A percentile compares a stretch with the other conserved stretches of the same genome.
Conservation (phyloP, 64 coral and sea anemone species). For the Acropora tenuis region DNA sequence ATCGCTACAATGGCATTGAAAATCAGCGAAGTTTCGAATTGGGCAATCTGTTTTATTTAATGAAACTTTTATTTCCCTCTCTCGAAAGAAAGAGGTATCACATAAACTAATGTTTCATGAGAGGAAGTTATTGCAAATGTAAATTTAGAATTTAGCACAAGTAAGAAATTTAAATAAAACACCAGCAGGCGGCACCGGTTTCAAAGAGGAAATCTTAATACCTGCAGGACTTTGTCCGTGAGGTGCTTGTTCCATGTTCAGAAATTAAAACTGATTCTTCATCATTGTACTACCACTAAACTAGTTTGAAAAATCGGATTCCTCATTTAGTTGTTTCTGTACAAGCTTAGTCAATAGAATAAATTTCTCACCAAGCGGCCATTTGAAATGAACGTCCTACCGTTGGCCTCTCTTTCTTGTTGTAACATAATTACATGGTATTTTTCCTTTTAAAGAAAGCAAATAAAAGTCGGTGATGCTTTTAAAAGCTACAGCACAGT, state of each 20-base stretch:
- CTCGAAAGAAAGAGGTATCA: neutral
- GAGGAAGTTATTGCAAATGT: neutral
- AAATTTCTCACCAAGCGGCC: too few relatives aligned
- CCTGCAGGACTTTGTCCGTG: neutral
- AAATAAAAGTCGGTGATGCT: too few relatives aligned
- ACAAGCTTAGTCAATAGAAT: neutral
- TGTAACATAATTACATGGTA: too few relatives aligned
- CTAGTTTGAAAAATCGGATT: neutral
- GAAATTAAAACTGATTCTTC: neutral
- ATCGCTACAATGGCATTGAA: neutral
- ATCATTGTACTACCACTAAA: neutral
- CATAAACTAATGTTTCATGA: neutral
- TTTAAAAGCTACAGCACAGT: too few relatives aligned
- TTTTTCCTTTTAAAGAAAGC: too few relatives aligned
- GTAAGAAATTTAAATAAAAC: slow-evolving; percentile 22
- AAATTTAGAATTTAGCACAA: neutral
- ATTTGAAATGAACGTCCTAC: too few relatives aligned
- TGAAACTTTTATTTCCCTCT: neutral
- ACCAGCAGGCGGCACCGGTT: slow-evolving; percentile 1
- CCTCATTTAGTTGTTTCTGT: neutral
- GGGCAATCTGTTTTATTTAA: neutral
- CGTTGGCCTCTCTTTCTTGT: too few relatives aligned
- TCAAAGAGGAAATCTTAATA: neutral
- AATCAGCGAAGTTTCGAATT: neutral
- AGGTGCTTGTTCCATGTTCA: neutral